Evolutionary conservation across 2,888 invertebrate genomes (phyloP), one percentile per base, ranked within the genome.

Genomic region (Brenthis hecate): DNA sequence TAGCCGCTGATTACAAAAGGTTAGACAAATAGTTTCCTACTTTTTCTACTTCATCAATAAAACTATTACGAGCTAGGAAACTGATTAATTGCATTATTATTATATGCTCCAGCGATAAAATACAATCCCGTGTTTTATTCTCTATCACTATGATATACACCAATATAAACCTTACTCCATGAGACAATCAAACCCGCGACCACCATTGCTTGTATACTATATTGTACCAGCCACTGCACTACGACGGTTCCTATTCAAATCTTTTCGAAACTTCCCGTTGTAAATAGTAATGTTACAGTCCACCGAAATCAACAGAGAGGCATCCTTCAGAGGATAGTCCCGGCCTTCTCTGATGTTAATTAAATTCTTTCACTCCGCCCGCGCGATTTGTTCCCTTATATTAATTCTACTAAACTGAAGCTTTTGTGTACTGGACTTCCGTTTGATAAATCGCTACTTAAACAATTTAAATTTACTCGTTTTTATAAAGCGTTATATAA

Each of bases 341-440:
- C 69, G 56, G 36, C 43, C 14, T 68, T 43, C 36, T 64, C 57
- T 64, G 56, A 58, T 63, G 70, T 64, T 70, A 70, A 70, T 70
- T 70, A 70, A 70, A 70, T 70, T 70, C 70, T 70, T 70, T 56
- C 60, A 57, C 50, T 64, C 66, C 55, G 61, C 23, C 57, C 63
- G 36, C 64, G 64, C 60, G 65, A 65, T 51, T 60, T 60, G 58
- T 58, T 60, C 43, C 55, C 56, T 13, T 47, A 69, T 69, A 69
- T 65, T 69, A 65, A 60, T 65, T 60, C 60, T 65, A 60, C 58
- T 48, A 47, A 48, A 32, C 61, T 16, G 61, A 56, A 55, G n/a
- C 56, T 65, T 68, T 60, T 68, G 54, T 58, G 47, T 60, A 48
- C 16, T 48, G 47, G 36, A 54, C 64, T 58, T 64, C 19, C 50